phyloP scores from a whole-genome alignment of 2,797 vertebrate genomes.

The Coluber constrictor region DNA sequence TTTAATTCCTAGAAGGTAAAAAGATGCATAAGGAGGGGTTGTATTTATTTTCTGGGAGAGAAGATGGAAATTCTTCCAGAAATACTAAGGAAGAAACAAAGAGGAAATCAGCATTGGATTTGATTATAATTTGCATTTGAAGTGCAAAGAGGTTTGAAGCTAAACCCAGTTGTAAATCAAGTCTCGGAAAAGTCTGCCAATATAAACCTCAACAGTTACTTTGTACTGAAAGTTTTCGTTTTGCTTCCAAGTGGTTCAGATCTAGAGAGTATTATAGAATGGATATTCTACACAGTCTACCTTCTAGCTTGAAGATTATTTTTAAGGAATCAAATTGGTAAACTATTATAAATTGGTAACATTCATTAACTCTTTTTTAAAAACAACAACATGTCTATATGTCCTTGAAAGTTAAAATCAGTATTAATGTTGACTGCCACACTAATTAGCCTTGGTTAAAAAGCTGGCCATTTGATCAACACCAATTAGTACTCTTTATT shows the following conservation, averaged over 20 bases:
- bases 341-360: neutral
- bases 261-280: neutral
- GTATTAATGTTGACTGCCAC: conserved; percentile 55
- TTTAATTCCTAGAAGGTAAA: neutral
- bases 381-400: conserved; percentile 23
- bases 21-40: neutral
- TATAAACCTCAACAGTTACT: neutral
- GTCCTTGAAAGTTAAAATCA: conserved; percentile 60
- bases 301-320: conserved; percentile 37
- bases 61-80: neutral
- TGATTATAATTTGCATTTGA: neutral
- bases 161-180: neutral
- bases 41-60: neutral
- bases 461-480: conserved; percentile 54
- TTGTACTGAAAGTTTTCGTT: conserved; percentile 12
- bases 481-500: conserved; percentile 48
- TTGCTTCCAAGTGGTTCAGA: conserved; percentile 11
- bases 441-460: conserved; percentile 56
- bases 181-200: neutral
- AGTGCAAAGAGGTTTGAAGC: neutral
- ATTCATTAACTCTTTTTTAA: conserved; percentile 46
- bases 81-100: neutral
- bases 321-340: conserved; percentile 19
- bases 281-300: conserved; percentile 2
- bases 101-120: neutral